These are phyloP conservation scores for Acrossocheilus wenchowensis DNA, from an alignment of 2,797 vertebrate species.

Conservation along the genomic window DNA sequence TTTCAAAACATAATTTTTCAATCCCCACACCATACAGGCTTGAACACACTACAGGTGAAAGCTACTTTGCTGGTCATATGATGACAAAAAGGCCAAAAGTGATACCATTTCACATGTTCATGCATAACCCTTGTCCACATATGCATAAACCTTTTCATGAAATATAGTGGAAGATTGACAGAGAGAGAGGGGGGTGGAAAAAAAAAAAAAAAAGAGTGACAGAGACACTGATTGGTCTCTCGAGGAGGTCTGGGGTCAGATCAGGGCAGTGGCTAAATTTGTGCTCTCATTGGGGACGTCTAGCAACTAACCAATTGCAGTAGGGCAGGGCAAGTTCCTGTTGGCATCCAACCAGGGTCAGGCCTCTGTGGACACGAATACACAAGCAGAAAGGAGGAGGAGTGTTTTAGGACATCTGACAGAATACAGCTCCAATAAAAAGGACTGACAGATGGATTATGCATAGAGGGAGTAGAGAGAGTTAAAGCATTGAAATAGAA, in stretches of 20 bases:
- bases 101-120: background rate
- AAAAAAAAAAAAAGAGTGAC: background rate
- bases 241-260: constrained; percentile 33
- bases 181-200: background rate
- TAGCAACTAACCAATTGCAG: constrained; percentile 43
- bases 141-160: background rate
- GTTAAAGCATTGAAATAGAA: constrained; percentile 5
- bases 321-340: constrained; percentile 9
- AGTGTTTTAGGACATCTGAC: background rate
- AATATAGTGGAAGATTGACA: background rate
- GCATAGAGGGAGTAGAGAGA: background rate
- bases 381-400: constrained; percentile 4
- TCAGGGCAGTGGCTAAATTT: constrained; percentile 33
- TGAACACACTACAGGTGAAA: background rate
- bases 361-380: constrained; percentile 18
- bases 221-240: constrained; percentile 47
- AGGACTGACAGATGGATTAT: constrained; percentile 16
- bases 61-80: background rate
- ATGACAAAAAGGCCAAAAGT: background rate
- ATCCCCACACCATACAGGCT: background rate
- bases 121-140: background rate
- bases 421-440: constrained; percentile 2
- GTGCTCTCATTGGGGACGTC: constrained; percentile 22
- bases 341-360: constrained; percentile 46
- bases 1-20: constrained; percentile 30